These are phyloP conservation scores for Leucoptera coffeella DNA, from an alignment of 2,888 invertebrate species.

Conservation along the genomic window DNA sequence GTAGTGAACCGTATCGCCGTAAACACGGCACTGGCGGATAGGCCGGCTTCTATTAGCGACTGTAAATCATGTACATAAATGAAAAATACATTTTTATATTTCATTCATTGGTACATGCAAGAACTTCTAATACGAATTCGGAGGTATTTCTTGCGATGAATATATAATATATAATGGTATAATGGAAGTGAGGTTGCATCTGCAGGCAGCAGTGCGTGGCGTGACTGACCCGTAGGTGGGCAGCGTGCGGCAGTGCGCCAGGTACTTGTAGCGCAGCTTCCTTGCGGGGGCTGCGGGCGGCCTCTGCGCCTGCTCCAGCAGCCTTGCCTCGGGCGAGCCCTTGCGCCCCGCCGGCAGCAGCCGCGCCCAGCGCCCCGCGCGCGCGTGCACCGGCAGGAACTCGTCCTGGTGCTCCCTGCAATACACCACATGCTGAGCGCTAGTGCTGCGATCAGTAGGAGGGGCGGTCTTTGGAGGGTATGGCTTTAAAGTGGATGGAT, in stretches of 20 bases:
- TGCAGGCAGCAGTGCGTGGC: not conserved
- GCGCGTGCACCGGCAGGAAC: slow-evolving; percentile 73
- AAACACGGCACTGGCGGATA: too few relatives aligned
- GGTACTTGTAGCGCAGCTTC: slow-evolving; percentile 81
- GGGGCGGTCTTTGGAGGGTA: not conserved
- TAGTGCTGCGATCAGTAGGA: not conserved
- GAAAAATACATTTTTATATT: too few relatives aligned
- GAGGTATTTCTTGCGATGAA: too few relatives aligned
- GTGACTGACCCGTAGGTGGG: slow-evolving; percentile 76
- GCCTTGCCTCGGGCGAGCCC: slow-evolving; percentile 77
- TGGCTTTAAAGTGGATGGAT: too few relatives aligned
- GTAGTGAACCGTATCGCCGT: too few relatives aligned
- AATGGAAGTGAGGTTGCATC: too few relatives aligned
- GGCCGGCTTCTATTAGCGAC: too few relatives aligned
- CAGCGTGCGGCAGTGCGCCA: slow-evolving; percentile 85
- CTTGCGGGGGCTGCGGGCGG: slow-evolving; percentile 78
- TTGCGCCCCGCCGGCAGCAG: slow-evolving; percentile 67
- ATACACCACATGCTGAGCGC: too few relatives aligned
- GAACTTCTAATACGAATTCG: too few relatives aligned
- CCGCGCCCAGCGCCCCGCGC: slow-evolving; percentile 65
- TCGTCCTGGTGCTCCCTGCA: slow-evolving; percentile 66
- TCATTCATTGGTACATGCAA: too few relatives aligned
- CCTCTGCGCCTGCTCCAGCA: slow-evolving; percentile 81
- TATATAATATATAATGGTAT: too few relatives aligned
- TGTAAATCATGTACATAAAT: too few relatives aligned